Conservation (phyloP, 2,797 vertebrate species). For the Adelosebastes latens region DNA sequence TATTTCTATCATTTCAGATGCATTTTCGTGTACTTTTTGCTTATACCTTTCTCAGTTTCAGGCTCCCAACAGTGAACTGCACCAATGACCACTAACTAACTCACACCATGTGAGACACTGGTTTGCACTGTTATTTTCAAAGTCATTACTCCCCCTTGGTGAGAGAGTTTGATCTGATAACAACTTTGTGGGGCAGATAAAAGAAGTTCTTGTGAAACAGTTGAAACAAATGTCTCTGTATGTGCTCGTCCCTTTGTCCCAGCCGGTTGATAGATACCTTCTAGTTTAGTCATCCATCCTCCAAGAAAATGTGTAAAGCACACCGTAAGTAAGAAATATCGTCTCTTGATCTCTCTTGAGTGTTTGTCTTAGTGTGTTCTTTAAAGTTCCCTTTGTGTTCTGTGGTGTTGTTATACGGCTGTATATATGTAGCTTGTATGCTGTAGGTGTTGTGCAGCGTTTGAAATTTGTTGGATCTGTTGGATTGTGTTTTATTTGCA, state of each 20-base stretch:
- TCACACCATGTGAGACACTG: background rate
- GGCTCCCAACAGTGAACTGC: background rate
- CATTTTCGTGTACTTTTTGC: background rate
- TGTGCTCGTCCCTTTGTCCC: slow-evolving; percentile 4
- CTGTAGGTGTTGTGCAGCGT: background rate
- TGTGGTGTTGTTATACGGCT: background rate
- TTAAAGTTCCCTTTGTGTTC: background rate
- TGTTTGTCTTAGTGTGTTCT: background rate
- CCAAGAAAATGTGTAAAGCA: slow-evolving; percentile 15
- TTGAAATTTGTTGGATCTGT: background rate
- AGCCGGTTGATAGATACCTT: slow-evolving; percentile 3
- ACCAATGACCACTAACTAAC: background rate
- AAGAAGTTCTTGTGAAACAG: slow-evolving; percentile 20
- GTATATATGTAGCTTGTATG: background rate
- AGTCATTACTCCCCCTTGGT: background rate
- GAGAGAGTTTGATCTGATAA: slow-evolving; percentile 36
- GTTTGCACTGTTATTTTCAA: slow-evolving; percentile 1
- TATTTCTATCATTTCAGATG: background rate
- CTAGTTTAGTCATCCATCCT: slow-evolving; percentile 29
- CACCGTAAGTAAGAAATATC: background rate
- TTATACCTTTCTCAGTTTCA: background rate
- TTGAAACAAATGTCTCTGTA: slow-evolving; percentile 23
- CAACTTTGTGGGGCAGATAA: slow-evolving; percentile 33
- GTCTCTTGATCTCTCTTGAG: slow-evolving; percentile 3
- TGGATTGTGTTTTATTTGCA: background rate